A percentile compares a stretch with the other conserved stretches of the same genome.
phyloP scores from a whole-genome alignment of 2,113 vertebrate species.

The Ptilorrhoa leucosticta region DNA sequence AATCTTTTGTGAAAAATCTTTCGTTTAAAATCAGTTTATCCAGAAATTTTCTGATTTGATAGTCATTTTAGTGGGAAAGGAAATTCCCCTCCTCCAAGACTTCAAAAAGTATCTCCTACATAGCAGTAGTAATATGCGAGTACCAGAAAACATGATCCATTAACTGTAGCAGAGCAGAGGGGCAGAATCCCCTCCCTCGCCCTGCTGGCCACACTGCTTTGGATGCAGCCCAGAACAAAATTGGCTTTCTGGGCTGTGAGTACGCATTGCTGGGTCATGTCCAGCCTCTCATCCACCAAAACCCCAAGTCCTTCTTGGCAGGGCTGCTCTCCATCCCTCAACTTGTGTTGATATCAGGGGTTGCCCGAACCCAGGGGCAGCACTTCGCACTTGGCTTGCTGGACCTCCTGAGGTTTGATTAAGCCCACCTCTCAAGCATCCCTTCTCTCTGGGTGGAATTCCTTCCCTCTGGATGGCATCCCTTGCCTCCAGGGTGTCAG shows the following conservation, averaged over 20 bases:
- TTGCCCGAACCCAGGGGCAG: background rate
- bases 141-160: background rate
- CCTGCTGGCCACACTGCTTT: background rate
- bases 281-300: background rate
- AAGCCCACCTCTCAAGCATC: background rate
- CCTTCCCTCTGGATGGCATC: background rate
- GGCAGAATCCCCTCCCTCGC: background rate
- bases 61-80: background rate
- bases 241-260: background rate
- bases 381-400: background rate
- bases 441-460: background rate
- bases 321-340: background rate
- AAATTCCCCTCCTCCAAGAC: background rate
- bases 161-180: background rate
- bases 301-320: background rate
- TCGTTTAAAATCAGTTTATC: background rate
- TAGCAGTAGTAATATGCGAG: background rate
- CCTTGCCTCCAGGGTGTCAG: background rate
- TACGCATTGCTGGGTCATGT: background rate
- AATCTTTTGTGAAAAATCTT: background rate
- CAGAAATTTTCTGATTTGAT: background rate
- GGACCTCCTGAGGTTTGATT: background rate
- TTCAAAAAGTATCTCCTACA: background rate
- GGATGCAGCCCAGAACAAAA: fast-evolving
- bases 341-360: background rate